Evolutionary conservation across 1,140 invertebrate species (phyloP), one percentile per base, ranked within the genome.

Genomic region (Ridgeia piscesae): DNA sequence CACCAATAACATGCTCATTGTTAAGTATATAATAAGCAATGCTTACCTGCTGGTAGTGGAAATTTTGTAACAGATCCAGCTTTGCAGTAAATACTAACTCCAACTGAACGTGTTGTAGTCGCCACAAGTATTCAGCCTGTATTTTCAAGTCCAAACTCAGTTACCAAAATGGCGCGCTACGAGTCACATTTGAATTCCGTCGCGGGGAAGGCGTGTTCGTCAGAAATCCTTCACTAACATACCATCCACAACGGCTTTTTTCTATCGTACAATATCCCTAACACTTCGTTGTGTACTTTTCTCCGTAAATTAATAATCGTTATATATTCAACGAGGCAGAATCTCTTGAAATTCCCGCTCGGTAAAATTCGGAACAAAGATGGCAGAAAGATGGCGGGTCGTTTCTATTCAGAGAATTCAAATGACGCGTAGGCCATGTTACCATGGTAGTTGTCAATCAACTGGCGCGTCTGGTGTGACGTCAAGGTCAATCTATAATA

Each of bases 81-180:
- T 77, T 77, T 77, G 58, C 58, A 77, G 58, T 77, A 77, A 77
- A 8, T 77, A 77, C 17, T 77, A 77, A 77, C 58, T 77, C 58
- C 58, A 77, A 77, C 58, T 77, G 58, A 77, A 77, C 58, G 58
- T 77, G 58, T 77, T 77, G 58, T 77, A 77, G 58, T 77, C 58
- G 58, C 58, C 58, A 77, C 58, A 77, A 77, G 58, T 77, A 21
- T 77, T 14, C 58, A 77, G 58, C 17, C 58, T 77, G 58, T 77
- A 77, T 77, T 77, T 77, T 77, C 58, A 77, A 77, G 58, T 77
- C 58, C 58, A 77, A 77, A 77, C 58, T 77, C 58, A 77, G 58
- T 77, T 77, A 77, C 58, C 58, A 77, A 77, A 77, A 77, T 77
- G 58, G 58, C 58, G 58, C 58, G 58, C 58, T 77, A 77, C 58